Evolutionary conservation across 2,888 invertebrate genomes (phyloP), one percentile per base, ranked within the genome.

Genomic region (Tachina grossa): DNA sequence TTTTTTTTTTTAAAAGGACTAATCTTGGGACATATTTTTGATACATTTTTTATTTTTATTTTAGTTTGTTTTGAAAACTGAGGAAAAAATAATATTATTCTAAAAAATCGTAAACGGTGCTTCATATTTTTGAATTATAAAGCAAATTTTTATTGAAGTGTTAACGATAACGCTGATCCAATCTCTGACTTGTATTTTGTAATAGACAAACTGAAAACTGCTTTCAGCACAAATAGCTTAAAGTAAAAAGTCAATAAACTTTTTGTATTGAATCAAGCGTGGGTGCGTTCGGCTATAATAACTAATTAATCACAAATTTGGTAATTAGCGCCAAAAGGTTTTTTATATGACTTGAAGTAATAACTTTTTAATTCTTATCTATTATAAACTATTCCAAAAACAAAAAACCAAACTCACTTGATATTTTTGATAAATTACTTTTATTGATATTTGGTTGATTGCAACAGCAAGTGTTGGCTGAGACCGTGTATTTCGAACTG

Each of bases 381-480:
- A 41, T 39, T 55, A 39, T 45, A 31, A 16, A 39, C 9, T 57
- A 6, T 5, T 57, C 13, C 9, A 19, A 43, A 11, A n/a, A n/a
- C n/a, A n/a, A n/a, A 16, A 14, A 57, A n/a, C 45, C 19, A 43
- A 69, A 85, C 85, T 85, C 22, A 85, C 83, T 85, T 85, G 85
- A 79, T 85, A 83, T 85, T 85, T 85, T 83, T 85, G 85, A 76
- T 59, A 68, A 49, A 53, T 53, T 63, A 11, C 49, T 19, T 53
- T 74, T 10, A 59, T 72, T 76, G 39, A 39, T 41, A 53, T 22
- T 61, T 74, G 53, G 19, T 53, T 72, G 74, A 43, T 75, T 74
- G 65, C 74, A 82, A 85, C 49, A 76, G 76, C 76, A 19, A 59
- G 71, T 79, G 83, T 83, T 85, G 79, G 53, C 59, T 79, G 55